Evolutionary conservation across 2,113 vertebrate species (phyloP).

Genomic region (Propithecus coquereli): DNA sequence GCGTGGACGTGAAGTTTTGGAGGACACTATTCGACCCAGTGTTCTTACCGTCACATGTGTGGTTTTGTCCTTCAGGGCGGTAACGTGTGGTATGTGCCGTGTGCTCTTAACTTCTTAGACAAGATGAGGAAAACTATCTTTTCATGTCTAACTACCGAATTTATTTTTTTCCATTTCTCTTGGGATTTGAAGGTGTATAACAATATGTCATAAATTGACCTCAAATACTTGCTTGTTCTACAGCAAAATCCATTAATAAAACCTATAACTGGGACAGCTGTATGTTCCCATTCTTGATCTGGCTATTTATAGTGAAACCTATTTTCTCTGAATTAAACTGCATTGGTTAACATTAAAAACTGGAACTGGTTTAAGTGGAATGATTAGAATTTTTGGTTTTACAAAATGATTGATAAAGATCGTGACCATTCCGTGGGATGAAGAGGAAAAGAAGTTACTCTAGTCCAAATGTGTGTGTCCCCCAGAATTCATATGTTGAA

Average conservation of each 20-base stretch:
- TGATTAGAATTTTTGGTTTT: background rate
- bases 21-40: rapidly evolving
- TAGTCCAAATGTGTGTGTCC: background rate
- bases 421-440: rapidly evolving
- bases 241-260: background rate
- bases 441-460: background rate
- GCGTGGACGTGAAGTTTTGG: rapidly evolving
- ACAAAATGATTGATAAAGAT: background rate
- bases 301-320: conserved; percentile 55
- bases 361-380: background rate
- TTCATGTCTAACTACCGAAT: background rate
- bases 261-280: background rate
- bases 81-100: rapidly evolving
- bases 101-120: background rate
- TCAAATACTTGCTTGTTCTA: background rate
- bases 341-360: background rate
- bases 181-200: background rate
- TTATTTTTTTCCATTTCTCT: background rate
- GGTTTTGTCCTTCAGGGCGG: rapidly evolving
- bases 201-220: background rate
- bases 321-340: background rate
- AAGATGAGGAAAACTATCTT: background rate
- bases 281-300: background rate
- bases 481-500: background rate
- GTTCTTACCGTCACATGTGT: rapidly evolving